Base-by-base conservation (phyloP, 2,888 invertebrate species). In the Clistopyga incitator region DNA sequence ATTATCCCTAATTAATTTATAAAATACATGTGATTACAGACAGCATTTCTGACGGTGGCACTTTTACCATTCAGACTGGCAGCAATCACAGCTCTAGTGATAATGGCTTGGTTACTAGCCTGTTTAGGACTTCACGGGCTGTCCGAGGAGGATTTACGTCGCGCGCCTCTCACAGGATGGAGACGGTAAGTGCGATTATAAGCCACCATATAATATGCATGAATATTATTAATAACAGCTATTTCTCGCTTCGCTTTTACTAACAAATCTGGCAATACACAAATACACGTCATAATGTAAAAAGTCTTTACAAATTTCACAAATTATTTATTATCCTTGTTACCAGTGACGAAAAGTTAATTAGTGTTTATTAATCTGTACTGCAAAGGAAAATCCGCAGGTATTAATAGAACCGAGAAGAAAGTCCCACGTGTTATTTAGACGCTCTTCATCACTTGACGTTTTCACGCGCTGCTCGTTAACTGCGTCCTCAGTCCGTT, bases 161-260 rank as follows among this genome's bases (percentile, higher is more conserved):
- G 95, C 85, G 95, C 95, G 90, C 98, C 98, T 3, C 94, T 98
- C 90, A 95, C 95, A 13, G 98, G 98, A 89, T 98, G 98, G 98
- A 95, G 98, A 94, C 96, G 96, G 98, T 98, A 94, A 94, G 94
- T 92, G 59, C 13, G 47, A 45, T 45, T 38, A 34, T 13, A 68
- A 47, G 13, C n/a, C 29, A 76, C 25, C 18, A 54, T 42, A 25
- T 59, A 47, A 47, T 64, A 34, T 15, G 54, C 71, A 38, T 25
- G n/a, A 42, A 74, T 70, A 15, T 18, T 29, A 34, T 11, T 45
- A 23, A 34, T 52, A 47, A 20, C n/a, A 65, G 18, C 77, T 68
- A 78, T 82, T 82, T 75, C 70, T 70, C 70, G 34, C 50, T 68
- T 20, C 20, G 10, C 25, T 18, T 70, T 34, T 29, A 34, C 64